Percentiles rank a stretch among this genome's conserved stretches.
phyloP scores from a whole-genome alignment of 2,888 invertebrate species.

The Chrysina gloriosa region DNA sequence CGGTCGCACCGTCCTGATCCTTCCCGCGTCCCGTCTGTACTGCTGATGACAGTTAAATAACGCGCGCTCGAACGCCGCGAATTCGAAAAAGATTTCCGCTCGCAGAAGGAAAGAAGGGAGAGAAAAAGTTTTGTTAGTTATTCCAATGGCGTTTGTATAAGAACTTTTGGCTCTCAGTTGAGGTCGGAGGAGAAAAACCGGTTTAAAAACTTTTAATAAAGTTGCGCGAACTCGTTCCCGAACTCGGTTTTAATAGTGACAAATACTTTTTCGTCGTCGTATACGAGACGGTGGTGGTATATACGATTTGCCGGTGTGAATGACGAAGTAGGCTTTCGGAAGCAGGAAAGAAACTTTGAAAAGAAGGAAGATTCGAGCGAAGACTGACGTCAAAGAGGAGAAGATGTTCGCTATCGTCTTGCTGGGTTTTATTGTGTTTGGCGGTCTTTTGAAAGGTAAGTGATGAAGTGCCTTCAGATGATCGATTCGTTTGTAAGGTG shows the following conservation, averaged over 20 bases:
- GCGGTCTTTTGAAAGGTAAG: constrained; percentile 29
- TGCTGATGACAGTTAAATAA: constrained; percentile 15
- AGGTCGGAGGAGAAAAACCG: not conserved
- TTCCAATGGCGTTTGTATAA: not conserved
- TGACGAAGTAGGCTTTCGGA: not conserved
- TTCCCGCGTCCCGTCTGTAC: not conserved
- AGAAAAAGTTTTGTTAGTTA: not conserved
- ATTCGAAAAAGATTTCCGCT: not conserved
- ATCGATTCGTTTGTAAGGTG: not conserved
- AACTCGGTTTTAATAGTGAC: constrained; percentile 23
- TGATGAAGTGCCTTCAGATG: not conserved
- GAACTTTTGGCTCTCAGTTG: not conserved
- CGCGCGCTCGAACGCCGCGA: not conserved
- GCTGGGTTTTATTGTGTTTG: constrained; percentile 15
- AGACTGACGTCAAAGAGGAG: not conserved
- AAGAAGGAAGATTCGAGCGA: not conserved
- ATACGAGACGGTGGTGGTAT: constrained; percentile 4
- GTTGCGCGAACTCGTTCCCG: constrained; percentile 2
- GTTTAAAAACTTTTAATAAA: constrained; percentile 14
- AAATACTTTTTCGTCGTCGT: not conserved
- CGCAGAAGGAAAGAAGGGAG: not conserved
- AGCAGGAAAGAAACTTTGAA: not conserved
- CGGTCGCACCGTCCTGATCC: constrained; percentile 31
- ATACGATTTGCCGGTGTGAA: not conserved
- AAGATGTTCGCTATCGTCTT: constrained; percentile 15